Percentiles rank a stretch among this genome's conserved stretches.
phyloP scores from a whole-genome alignment of 2,797 vertebrate genomes.

The Clarias laeviceps region DNA sequence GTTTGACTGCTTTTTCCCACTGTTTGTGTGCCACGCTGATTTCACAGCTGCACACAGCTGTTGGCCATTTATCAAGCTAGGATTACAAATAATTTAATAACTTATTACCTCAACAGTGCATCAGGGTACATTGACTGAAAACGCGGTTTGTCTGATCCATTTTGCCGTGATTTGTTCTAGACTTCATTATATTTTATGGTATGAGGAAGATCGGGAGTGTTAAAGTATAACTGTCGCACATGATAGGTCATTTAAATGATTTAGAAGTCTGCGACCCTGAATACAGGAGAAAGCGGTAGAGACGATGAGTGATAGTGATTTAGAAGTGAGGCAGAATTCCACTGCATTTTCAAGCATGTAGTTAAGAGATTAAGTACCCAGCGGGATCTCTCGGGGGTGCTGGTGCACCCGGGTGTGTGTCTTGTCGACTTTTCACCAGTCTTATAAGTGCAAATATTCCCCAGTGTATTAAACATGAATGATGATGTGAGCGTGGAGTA shows the following conservation, averaged over 20 bases:
- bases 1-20: not conserved
- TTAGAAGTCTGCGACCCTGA: not conserved
- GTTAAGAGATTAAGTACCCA: not conserved
- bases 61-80: not conserved
- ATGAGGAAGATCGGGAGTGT: not conserved
- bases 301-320: not conserved
- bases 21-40: not conserved
- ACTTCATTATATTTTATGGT: not conserved
- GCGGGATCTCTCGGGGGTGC: not conserved
- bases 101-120: not conserved
- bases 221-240: no score
- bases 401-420: not conserved
- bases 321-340: not conserved
- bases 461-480: no score
- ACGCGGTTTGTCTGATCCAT: not conserved
- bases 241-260: not conserved
- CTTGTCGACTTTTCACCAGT: not conserved
- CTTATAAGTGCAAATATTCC: no score
- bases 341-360: not conserved
- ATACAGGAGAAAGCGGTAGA: no score
- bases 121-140: not conserved
- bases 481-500: not conserved
- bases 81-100: not conserved
- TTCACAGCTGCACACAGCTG: constrained; percentile 6
- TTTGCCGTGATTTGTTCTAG: not conserved